These are phyloP conservation scores for Oryzias sinensis DNA, from an alignment of 2,797 vertebrate genomes.

Conservation along the genomic window DNA sequence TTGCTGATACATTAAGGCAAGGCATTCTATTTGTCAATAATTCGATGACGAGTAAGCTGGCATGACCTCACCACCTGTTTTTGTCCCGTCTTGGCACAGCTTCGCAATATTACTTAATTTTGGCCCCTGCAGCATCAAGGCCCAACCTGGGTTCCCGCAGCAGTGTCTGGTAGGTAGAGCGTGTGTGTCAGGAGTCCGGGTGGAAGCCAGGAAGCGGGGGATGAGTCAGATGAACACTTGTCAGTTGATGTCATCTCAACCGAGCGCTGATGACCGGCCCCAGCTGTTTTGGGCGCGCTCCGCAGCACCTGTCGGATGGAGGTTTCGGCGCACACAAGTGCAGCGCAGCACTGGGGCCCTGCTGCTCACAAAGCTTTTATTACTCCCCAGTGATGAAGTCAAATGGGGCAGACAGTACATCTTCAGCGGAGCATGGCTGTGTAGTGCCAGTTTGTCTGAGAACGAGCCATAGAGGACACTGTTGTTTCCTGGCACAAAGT, in stretches of 20 bases:
- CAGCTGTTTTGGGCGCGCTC: constrained; percentile 68
- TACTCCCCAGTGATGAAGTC: constrained; percentile 54
- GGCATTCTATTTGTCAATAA: constrained; percentile 46
- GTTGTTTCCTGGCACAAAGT: background rate
- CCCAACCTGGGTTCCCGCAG: constrained; percentile 27
- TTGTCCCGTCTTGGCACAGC: constrained; percentile 19
- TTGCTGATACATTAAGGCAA: constrained; percentile 41
- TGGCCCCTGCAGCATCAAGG: constrained; percentile 13
- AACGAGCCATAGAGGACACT: background rate
- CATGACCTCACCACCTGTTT: constrained; percentile 48
- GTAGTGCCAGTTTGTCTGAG: constrained; percentile 8
- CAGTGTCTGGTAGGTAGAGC: constrained; percentile 52
- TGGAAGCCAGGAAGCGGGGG: constrained; percentile 50
- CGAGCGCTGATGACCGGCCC: constrained; percentile 62
- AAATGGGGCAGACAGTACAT: constrained; percentile 44
- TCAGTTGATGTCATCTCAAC: constrained; percentile 78
- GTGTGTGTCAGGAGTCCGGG: constrained; percentile 55
- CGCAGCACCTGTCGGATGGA: constrained; percentile 69
- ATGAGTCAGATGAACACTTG: constrained; percentile 78
- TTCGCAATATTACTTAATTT: constrained; percentile 32
- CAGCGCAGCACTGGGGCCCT: constrained; percentile 29
- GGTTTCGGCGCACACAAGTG: constrained; percentile 54
- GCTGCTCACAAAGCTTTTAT: constrained; percentile 51
- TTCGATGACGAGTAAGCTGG: constrained; percentile 42
- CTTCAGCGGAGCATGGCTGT: constrained; percentile 30